Percentiles rank a stretch among this genome's conserved stretches.
Evolutionary conservation across 2,888 invertebrate genomes (phyloP).

Genomic region (Alviniconcha strummeri): DNA sequence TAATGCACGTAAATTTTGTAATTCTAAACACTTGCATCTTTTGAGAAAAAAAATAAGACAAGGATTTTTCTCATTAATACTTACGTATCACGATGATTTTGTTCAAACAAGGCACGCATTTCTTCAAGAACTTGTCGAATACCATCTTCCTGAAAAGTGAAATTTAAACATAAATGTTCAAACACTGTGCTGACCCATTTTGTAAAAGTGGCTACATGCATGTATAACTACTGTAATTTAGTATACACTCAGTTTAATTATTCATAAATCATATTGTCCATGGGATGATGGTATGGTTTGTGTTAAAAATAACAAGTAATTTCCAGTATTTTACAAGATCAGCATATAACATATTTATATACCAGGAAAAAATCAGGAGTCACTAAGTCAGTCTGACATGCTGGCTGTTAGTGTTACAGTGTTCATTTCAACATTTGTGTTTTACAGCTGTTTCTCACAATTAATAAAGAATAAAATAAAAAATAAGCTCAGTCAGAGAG

Average conservation of each 20-base stretch:
- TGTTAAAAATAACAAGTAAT: background rate
- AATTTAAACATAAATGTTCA: no score
- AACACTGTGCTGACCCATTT: background rate
- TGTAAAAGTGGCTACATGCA: background rate
- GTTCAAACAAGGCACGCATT: conserved; percentile 87
- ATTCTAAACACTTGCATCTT: no score
- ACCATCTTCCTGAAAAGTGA: conserved; percentile 82
- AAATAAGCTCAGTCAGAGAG: no score
- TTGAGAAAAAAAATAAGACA: no score
- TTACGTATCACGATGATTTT: conserved; percentile 91
- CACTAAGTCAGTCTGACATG: background rate
- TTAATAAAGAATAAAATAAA: no score
- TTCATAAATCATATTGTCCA: background rate
- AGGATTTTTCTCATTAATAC: conserved; percentile 58
- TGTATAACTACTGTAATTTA: background rate
- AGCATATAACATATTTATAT: background rate
- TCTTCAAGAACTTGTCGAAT: conserved; percentile 90
- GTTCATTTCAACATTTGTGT: background rate
- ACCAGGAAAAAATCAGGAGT: no score
- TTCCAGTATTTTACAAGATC: background rate
- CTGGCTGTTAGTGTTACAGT: background rate
- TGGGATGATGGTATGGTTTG: no score
- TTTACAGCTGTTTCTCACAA: background rate
- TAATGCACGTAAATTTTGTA: no score
- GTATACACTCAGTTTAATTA: background rate